A percentile compares a stretch with the other conserved stretches of the same genome.
Evolutionary conservation across 2,797 vertebrate species (phyloP).

Genomic region (Microhierax caerulescens): DNA sequence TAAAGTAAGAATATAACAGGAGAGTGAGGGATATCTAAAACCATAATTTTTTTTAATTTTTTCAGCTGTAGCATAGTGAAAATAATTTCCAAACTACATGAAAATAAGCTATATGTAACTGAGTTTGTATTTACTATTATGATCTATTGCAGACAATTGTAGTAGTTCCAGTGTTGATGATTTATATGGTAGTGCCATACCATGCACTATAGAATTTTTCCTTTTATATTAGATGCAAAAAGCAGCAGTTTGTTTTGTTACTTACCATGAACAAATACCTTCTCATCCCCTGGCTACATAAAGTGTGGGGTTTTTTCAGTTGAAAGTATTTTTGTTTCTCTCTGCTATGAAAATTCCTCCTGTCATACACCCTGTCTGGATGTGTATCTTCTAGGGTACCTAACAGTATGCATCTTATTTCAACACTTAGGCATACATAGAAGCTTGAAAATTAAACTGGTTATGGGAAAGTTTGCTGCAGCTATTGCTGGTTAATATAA

Average conservation of each 20-base stretch:
- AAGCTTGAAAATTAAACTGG: neutral
- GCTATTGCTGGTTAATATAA: neutral
- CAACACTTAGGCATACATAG: neutral
- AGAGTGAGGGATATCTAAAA: neutral
- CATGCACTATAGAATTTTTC: neutral
- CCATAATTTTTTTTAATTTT: neutral
- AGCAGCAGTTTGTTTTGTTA: neutral
- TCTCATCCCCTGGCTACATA: neutral
- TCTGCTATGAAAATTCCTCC: neutral
- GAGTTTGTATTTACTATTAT: neutral
- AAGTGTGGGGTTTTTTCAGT: fast-evolving
- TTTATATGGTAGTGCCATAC: neutral
- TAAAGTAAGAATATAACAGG: neutral
- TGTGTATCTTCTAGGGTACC: neutral
- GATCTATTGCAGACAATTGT: neutral
- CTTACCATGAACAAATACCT: neutral
- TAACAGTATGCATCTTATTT: neutral
- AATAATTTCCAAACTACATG: neutral
- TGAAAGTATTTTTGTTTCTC: neutral
- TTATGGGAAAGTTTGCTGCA: neutral
- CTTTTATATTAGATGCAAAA: neutral
- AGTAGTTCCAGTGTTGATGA: neutral
- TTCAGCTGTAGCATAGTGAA: neutral
- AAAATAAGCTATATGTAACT: neutral
- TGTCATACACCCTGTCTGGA: neutral